Percentiles rank a stretch among this genome's conserved stretches.
Conservation (phyloP, 2,888 invertebrate species). For the Leptopterna dolabrata region DNA sequence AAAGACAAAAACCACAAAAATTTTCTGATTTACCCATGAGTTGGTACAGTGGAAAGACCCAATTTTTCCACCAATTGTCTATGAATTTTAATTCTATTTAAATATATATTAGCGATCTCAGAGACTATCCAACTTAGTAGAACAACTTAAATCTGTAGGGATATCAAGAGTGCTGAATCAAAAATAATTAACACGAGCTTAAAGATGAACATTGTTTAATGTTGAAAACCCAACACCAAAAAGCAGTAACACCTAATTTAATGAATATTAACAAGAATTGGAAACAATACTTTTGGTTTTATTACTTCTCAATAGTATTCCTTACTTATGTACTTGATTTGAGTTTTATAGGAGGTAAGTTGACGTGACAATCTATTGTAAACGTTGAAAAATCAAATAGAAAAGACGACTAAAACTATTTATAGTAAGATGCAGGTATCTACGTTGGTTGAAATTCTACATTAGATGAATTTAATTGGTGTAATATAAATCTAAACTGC, state of each 20-base stretch:
- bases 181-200: background rate
- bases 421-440: background rate
- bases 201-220: background rate
- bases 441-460: background rate
- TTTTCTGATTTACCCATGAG: too few relatives aligned
- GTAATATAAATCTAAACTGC: background rate
- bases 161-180: background rate
- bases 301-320: background rate
- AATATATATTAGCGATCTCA: background rate
- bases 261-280: background rate
- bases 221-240: background rate
- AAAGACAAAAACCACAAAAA: too few relatives aligned
- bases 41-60: too few relatives aligned
- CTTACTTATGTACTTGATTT: background rate
- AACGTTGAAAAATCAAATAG: background rate
- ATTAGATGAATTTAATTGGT: background rate
- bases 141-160: background rate
- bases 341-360: background rate
- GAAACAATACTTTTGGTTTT: background rate
- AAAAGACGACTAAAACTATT: background rate
- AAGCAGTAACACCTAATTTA: constrained; percentile 1
- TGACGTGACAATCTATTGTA: constrained; percentile 28
- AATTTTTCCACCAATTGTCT: too few relatives aligned
- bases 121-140: background rate
- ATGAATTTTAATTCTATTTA: too few relatives aligned